These are phyloP conservation scores for Callocephalon fimbriatum DNA, from an alignment of 2,113 vertebrate genomes.

Conservation along the genomic window DNA sequence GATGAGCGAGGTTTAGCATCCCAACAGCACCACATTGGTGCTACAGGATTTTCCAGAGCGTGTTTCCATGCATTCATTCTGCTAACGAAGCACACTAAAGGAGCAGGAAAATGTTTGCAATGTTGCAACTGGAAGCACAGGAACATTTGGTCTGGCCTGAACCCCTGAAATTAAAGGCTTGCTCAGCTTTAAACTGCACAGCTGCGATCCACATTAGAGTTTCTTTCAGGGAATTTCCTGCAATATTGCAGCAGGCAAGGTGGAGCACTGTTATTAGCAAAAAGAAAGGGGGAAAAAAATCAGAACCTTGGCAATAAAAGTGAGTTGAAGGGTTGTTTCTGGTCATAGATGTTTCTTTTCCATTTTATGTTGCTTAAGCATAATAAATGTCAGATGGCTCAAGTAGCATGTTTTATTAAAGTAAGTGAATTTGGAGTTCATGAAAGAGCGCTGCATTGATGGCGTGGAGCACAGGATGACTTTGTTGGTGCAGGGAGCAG, in stretches of 20 bases:
- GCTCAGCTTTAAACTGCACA: background rate
- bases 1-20: accelerated
- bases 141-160: background rate
- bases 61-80: accelerated
- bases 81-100: background rate
- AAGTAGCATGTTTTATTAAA: constrained; percentile 44
- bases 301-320: constrained; percentile 53
- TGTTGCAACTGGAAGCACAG: background rate
- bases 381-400: constrained; percentile 65
- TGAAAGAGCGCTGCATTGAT: background rate
- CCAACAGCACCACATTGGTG: accelerated
- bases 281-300: background rate
- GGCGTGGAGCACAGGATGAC: background rate
- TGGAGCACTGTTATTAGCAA: background rate
- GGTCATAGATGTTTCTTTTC: constrained; percentile 51
- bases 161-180: background rate
- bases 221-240: constrained; percentile 12
- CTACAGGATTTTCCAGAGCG: accelerated
- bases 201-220: constrained; percentile 20
- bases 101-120: background rate
- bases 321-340: constrained; percentile 41
- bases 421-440: constrained; percentile 11
- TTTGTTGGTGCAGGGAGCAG: background rate
- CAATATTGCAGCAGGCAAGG: background rate
- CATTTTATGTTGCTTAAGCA: constrained; percentile 59